Evolutionary conservation across 1,140 invertebrate genomes (phyloP), one percentile per base, ranked within the genome.

Genomic region (Anastrepha obliqua): DNA sequence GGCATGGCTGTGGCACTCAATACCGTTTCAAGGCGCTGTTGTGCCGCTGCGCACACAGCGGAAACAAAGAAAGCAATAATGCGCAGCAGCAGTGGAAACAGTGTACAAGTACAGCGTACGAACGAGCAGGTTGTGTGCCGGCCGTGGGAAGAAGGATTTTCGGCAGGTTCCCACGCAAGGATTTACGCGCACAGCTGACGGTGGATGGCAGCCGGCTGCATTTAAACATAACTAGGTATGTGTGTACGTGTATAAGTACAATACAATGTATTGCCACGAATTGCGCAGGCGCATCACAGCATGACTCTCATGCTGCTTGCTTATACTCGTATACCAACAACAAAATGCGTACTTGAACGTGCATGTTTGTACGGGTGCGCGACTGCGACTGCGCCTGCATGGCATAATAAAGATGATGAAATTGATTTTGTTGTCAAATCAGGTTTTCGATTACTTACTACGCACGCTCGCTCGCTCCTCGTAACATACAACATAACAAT

Each of bases 91-190:
- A 39, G 44, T 59, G 59, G 29, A 29, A 86, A 44, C 85, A 44
- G 20, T 62, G 86, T 42, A 85, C 70, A 15, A 51, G 74, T 29
- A 29, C 29, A 29, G 29, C 29, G 29, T 29, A 29, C 51, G 17
- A n/a, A 47, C 58, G 62, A 88, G 87, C 88, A 88, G 88, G 88
- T 88, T 88, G 88, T 64, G 85, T 86, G 86, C 67, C 59, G 64
- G 60, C 87, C 89, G 89, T 89, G 89, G 89, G 89, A 89, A 89
- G 81, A 88, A 89, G 88, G 89, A 89, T 89, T 89, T 88, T 87
- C 74, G 70, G n/a, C 62, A 67, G 86, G 87, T 89, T 89, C 89
- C 89, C 89, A 89, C 89, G 88, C 88, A 89, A 89, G 88, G 88
- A 88, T 87, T 85, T 87, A 81, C 74, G 74, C 74, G 51, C 74